Conservation (phyloP, 2,797 vertebrate species). For the Austrolebias charrua region DNA sequence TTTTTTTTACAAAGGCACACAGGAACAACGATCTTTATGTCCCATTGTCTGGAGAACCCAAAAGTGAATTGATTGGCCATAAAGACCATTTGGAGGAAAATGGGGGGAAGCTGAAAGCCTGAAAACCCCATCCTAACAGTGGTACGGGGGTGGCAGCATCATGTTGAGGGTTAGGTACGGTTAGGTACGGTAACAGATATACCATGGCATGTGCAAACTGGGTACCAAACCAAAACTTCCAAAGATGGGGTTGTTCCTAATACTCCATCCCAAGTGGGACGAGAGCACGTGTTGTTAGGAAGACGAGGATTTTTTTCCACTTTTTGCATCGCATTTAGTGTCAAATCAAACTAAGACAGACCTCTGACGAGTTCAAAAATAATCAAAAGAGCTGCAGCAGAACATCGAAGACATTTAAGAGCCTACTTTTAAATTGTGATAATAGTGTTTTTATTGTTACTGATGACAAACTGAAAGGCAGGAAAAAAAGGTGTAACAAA, state of each 20-base stretch:
- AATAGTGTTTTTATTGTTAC: slow-evolving; percentile 68
- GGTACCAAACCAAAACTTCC: slow-evolving; percentile 79
- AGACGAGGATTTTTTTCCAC: slow-evolving; percentile 83
- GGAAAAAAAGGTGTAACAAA: slow-evolving; percentile 19
- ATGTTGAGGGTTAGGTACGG: too few relatives aligned
- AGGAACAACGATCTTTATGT: too few relatives aligned
- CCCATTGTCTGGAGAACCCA: too few relatives aligned
- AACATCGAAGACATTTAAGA: slow-evolving; percentile 74
- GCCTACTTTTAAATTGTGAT: slow-evolving; percentile 66
- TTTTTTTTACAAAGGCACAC: too few relatives aligned
- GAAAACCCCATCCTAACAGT: too few relatives aligned
- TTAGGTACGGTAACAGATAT: slow-evolving; percentile 75
- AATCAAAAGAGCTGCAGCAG: slow-evolving; percentile 68
- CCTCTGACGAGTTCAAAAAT: slow-evolving; percentile 50
- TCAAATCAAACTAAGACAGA: slow-evolving; percentile 79
- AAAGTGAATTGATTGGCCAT: too few relatives aligned
- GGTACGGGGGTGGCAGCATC: too few relatives aligned
- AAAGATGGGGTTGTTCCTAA: slow-evolving; percentile 77
- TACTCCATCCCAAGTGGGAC: slow-evolving; percentile 70
- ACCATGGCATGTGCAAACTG: slow-evolving; percentile 80
- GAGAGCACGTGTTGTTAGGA: slow-evolving; percentile 78
- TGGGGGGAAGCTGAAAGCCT: too few relatives aligned
- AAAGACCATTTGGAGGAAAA: too few relatives aligned
- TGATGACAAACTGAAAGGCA: slow-evolving; percentile 60
- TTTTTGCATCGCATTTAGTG: slow-evolving; percentile 85